Percentiles rank a stretch among this genome's conserved stretches.
Conservation (phyloP, 2,888 invertebrate species). For the Tetheella fluctuosa region DNA sequence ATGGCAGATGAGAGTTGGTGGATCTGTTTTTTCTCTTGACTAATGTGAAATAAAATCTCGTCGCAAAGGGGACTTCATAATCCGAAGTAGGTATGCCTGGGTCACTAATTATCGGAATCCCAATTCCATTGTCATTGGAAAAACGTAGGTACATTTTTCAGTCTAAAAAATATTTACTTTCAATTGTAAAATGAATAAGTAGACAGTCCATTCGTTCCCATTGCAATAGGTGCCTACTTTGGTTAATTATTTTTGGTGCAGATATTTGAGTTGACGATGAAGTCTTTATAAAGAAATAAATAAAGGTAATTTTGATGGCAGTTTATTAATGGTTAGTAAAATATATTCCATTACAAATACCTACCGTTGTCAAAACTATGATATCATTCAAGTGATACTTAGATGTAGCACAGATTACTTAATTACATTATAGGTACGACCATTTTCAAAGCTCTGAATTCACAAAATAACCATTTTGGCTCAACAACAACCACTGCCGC, state of each 20-base stretch:
- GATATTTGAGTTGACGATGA: too few relatives aligned
- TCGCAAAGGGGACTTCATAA: not conserved
- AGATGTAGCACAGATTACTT: too few relatives aligned
- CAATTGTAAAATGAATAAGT: not conserved
- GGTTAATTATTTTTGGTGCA: too few relatives aligned
- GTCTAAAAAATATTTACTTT: not conserved
- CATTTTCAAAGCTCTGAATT: not conserved
- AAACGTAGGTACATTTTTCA: not conserved
- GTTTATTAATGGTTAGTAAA: not conserved
- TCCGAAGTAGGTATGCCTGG: not conserved
- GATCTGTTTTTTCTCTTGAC: not conserved
- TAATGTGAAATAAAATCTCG: not conserved
- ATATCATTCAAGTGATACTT: not conserved
- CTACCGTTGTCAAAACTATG: not conserved
- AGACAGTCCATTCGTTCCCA: not conserved
- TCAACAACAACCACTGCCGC: slow-evolving; percentile 1
- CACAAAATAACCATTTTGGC: not conserved
- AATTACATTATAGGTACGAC: too few relatives aligned
- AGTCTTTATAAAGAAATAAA: too few relatives aligned
- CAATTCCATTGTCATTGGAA: not conserved
- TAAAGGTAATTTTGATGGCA: too few relatives aligned
- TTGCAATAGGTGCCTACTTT: too few relatives aligned
- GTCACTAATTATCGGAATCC: slow-evolving; percentile 2
- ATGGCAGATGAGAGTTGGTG: not conserved
- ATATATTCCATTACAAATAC: not conserved